These are phyloP conservation scores for Cheumatopsyche charites DNA, from an alignment of 1,140 invertebrate species.

Conservation along the genomic window DNA sequence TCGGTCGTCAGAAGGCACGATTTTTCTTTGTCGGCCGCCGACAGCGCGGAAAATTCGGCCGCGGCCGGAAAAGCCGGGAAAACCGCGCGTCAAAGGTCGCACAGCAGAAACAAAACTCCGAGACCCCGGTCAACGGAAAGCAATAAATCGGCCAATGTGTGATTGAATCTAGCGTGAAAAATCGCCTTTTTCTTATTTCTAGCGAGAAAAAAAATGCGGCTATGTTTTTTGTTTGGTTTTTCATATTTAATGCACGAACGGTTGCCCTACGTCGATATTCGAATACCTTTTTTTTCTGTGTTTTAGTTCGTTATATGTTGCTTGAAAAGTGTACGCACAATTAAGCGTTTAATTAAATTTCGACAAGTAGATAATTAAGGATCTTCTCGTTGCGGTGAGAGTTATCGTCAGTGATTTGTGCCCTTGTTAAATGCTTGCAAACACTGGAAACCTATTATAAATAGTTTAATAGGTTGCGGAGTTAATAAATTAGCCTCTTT, in stretches of 20 bases:
- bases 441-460: too few relatives aligned
- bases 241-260: too few relatives aligned
- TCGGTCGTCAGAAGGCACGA: slow-evolving; percentile 23
- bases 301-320: too few relatives aligned
- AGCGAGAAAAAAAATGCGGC: too few relatives aligned
- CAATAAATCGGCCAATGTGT: slow-evolving; percentile 10
- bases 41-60: slow-evolving; percentile 36
- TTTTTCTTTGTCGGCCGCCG: slow-evolving; percentile 38
- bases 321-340: background rate
- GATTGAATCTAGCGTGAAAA: background rate
- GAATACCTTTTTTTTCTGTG: too few relatives aligned
- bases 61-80: slow-evolving; percentile 13
- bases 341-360: background rate
- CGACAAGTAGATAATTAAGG: slow-evolving; percentile 7
- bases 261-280: too few relatives aligned
- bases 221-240: too few relatives aligned
- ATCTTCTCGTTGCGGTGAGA: background rate
- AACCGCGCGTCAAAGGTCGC: slow-evolving; percentile 20
- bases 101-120: background rate
- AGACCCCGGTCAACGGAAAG: slow-evolving; percentile 7
- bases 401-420: slow-evolving; percentile 14
- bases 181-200: too few relatives aligned
- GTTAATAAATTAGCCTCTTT: too few relatives aligned
- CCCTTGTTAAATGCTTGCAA: slow-evolving; percentile 4
- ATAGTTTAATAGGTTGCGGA: too few relatives aligned